Percentiles rank a stretch among this genome's conserved stretches.
Conservation (phyloP, 1,140 invertebrate species). For the Trachymyrmex cornetzi region DNA sequence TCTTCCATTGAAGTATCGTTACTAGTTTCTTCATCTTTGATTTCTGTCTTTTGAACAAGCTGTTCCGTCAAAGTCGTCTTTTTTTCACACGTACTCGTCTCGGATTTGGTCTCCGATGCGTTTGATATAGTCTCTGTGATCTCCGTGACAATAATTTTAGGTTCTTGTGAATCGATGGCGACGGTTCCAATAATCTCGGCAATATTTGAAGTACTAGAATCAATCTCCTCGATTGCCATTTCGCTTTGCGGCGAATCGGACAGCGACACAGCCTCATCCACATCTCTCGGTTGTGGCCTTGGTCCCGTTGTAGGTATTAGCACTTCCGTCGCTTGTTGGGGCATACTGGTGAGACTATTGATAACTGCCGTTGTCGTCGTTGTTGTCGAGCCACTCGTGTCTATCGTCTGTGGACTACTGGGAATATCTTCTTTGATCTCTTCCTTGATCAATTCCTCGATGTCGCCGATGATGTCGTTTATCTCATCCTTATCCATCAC, state of each 20-base stretch:
- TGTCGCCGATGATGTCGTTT: constrained; percentile 86
- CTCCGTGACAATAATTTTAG: constrained; percentile 76
- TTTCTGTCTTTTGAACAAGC: constrained; percentile 46
- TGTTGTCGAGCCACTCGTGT: constrained; percentile 6
- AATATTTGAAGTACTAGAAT: constrained; percentile 84
- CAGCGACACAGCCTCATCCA: constrained; percentile 76
- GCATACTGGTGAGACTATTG: constrained; percentile 38
- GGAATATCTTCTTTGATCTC: constrained; percentile 86
- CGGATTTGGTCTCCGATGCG: constrained; percentile 58
- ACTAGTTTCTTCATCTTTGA: constrained; percentile 39
- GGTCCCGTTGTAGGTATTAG: constrained; percentile 66
- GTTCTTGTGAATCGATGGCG: constrained; percentile 76
- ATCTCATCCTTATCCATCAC: constrained; percentile 86
- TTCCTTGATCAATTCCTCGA: constrained; percentile 85
- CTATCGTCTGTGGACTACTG: constrained; percentile 78
- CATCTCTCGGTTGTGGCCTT: constrained; percentile 71
- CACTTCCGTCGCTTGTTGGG: constrained; percentile 62
- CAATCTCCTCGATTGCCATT: constrained; percentile 84
- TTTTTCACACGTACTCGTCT: constrained; percentile 58
- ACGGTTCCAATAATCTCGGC: constrained; percentile 85
- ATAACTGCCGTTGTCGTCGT: constrained; percentile 34
- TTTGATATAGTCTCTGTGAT: constrained; percentile 50
- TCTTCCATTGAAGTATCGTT: constrained; percentile 62
- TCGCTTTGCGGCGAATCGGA: constrained; percentile 81
- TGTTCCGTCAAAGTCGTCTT: constrained; percentile 53